Evolutionary conservation across 2,113 vertebrate genomes (phyloP).

Genomic region (Ochotona curzoniae): DNA sequence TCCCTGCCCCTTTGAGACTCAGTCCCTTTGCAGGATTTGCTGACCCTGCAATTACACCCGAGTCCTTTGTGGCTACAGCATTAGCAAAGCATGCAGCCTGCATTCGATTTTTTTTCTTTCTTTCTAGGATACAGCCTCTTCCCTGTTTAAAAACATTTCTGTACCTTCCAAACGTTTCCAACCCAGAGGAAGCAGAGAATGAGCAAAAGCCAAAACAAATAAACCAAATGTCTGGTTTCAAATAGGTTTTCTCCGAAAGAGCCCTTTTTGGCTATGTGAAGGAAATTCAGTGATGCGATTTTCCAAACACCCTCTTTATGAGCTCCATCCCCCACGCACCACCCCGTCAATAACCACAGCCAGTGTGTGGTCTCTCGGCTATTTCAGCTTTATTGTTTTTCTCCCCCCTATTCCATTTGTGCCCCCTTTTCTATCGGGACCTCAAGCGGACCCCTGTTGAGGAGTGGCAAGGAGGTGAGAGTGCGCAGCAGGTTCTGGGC

Average conservation of each 20-base stretch:
- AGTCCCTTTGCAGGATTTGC: conserved; percentile 68
- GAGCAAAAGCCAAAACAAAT: conserved; percentile 11
- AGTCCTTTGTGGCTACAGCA: conserved; percentile 41
- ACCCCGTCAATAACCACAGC: neutral
- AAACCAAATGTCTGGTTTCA: conserved; percentile 44
- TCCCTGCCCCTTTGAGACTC: conserved; percentile 16
- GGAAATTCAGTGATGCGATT: conserved; percentile 21
- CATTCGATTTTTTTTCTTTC: conserved; percentile 1
- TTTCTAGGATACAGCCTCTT: neutral
- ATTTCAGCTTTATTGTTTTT: neutral
- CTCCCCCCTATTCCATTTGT: neutral
- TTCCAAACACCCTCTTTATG: conserved; percentile 48
- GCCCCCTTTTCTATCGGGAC: too few relatives aligned
- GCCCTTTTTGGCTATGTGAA: neutral
- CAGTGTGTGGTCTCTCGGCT: neutral
- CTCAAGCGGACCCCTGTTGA: neutral
- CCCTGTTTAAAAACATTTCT: conserved; percentile 31
- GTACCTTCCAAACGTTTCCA: conserved; percentile 40
- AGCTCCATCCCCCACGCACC: neutral
- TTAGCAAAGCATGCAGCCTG: conserved; percentile 33
- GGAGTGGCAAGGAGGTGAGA: conserved; percentile 18
- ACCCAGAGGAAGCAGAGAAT: neutral
- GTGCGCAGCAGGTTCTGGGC: conserved; percentile 46
- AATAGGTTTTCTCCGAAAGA: conserved; percentile 28
- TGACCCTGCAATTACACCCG: conserved; percentile 24